Evolutionary conservation across 1,140 invertebrate species (phyloP).

Genomic region (Colletes latitarsis): DNA sequence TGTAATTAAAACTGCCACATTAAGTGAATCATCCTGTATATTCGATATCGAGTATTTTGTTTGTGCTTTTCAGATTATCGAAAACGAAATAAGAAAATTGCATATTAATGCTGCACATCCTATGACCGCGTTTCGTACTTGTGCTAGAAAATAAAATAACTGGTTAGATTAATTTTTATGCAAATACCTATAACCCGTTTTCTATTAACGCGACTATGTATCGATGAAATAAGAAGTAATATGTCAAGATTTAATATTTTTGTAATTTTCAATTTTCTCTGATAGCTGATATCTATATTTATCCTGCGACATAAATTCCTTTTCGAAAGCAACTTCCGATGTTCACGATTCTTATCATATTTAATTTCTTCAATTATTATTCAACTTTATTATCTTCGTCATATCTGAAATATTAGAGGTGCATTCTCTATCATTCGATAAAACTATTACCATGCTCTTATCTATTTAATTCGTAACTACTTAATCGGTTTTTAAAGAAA

Average conservation of each 20-base stretch:
- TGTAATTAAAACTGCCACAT: no score
- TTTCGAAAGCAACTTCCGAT: background rate
- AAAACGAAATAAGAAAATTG: background rate
- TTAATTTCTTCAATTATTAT: background rate
- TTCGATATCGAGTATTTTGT: conserved; percentile 6
- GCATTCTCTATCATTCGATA: background rate
- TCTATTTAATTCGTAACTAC: background rate
- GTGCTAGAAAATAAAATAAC: background rate
- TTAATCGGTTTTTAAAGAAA: no score
- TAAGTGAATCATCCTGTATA: background rate
- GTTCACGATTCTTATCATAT: background rate
- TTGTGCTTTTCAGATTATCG: background rate
- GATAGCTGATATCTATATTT: background rate
- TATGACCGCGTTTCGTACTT: conserved; percentile 19
- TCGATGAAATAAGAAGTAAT: background rate
- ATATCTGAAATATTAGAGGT: no score
- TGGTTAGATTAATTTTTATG: background rate
- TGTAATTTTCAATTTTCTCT: background rate
- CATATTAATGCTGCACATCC: background rate
- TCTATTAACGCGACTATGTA: background rate
- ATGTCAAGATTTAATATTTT: background rate
- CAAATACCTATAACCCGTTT: background rate
- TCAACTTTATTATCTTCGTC: no score
- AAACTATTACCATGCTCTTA: background rate
- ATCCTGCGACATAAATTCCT: background rate